These are phyloP conservation scores for Phytoseiulus persimilis DNA, from an alignment of 2,888 invertebrate species.

Conservation along the genomic window DNA sequence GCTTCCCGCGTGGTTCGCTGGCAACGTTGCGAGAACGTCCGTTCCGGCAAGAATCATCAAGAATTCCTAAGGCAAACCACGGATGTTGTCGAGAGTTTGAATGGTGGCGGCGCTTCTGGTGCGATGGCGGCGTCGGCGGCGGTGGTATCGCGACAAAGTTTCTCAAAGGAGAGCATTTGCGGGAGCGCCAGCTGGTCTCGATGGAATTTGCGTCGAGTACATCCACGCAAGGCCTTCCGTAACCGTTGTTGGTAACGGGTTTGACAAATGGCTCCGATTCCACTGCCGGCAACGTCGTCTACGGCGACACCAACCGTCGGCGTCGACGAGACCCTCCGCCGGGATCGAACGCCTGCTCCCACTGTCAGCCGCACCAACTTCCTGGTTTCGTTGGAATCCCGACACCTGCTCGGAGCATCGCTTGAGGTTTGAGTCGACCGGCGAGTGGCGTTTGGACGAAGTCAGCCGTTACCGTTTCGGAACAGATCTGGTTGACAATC, in stretches of 20 bases:
- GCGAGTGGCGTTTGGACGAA: background rate
- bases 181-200: constrained; percentile 21
- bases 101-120: background rate
- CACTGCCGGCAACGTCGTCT: background rate
- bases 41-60: background rate
- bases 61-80: background rate
- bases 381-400: background rate
- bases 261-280: constrained; percentile 5
- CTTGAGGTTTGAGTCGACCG: background rate
- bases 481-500: background rate
- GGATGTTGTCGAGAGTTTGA: background rate
- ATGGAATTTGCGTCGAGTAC: constrained; percentile 21
- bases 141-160: background rate
- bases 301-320: background rate
- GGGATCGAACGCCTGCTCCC: background rate
- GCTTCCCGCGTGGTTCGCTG: background rate
- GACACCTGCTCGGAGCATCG: background rate
- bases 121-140: background rate
- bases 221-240: background rate
- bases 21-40: background rate
- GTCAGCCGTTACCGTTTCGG: background rate
- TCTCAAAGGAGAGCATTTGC: background rate
- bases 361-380: background rate
- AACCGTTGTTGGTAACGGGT: background rate
- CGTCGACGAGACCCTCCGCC: background rate